Base-by-base conservation (phyloP, 2,888 invertebrate species). In the Alitta virens region DNA sequence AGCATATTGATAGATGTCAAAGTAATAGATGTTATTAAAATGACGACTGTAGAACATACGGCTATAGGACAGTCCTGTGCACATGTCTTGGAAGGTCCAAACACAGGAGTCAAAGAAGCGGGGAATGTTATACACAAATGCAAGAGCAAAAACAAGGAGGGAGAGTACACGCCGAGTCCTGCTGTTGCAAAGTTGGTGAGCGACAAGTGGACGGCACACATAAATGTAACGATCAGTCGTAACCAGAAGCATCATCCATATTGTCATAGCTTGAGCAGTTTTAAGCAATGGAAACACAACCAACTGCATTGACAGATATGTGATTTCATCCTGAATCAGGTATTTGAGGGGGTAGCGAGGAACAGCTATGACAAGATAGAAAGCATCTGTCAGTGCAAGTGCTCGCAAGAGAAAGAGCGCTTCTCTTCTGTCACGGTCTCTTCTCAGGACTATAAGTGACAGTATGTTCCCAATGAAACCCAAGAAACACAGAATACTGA, bases 191-290 rank as follows among this genome's bases (percentile, higher is more conserved):
- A 64, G 21, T 3, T 46, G 16, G 1, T 62, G 66, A 1, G 70
- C 68, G 3, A 38, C 42, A 21, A 65, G 43, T 5, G 68, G 68
- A 21, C 33, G n/a, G 53, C 68, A 67, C 18, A 70, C 68, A 54
- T 67, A 68, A 21, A 60, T 53, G 42, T 57, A 69, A 1, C 70
- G 43, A 55, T 70, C 70, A 14, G 65, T 52, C 16, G 70, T 70
- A 5, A 70, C 68, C 27, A 67, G 51, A 3, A 67, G 65, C 57
- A 70, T 67, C 66, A 68, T 64, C 63, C 68, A 69, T 40, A 69
- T 69, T n/a, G 63, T 57, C 14, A 66, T 61, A 23, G 68, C 62
- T 55, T 70, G 70, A 21, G 63, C 56, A 9, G 65, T 67, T 49
- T 65, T 69, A 33, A 67, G 59, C 43, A 67, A 56, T 1, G 70